Evolutionary conservation across 2,888 invertebrate species (phyloP).

Genomic region (Ethmia dodecea): DNA sequence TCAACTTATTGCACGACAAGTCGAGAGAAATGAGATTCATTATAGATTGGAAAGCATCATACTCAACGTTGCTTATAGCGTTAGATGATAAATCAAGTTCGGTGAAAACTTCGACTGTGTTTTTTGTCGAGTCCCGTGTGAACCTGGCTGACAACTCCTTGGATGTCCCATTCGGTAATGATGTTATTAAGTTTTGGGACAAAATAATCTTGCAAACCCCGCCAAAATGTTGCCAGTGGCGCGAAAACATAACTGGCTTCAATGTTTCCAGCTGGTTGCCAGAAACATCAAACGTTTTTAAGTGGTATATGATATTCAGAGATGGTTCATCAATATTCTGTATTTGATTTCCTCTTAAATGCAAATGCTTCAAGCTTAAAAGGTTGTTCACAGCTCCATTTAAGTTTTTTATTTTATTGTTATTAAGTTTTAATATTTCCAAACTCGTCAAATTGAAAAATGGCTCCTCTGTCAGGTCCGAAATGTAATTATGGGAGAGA

Average conservation of each 20-base stretch:
- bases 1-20: conserved; percentile 49
- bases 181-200: conserved; percentile 45
- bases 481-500: conserved; percentile 47
- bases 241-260: conserved; percentile 43
- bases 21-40: conserved; percentile 42
- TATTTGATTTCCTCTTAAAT: conserved; percentile 47
- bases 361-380: conserved; percentile 48
- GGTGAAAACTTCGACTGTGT: conserved; percentile 35
- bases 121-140: conserved; percentile 25
- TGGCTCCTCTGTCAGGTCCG: conserved; percentile 46
- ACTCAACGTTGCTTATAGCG: conserved; percentile 44
- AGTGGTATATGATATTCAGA: conserved; percentile 49
- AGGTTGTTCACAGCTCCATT: conserved; percentile 60
- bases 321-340: conserved; percentile 46
- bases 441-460: conserved; percentile 51
- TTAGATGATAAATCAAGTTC: conserved; percentile 60
- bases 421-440: conserved; percentile 41
- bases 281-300: conserved; percentile 62
- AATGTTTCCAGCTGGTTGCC: conserved; percentile 44
- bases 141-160: conserved; percentile 30
- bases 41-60: conserved; percentile 52
- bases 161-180: conserved; percentile 44
- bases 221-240: conserved; percentile 56
- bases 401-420: conserved; percentile 52
- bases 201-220: conserved; percentile 51